A percentile compares a stretch with the other conserved stretches of the same genome.
phyloP scores from a whole-genome alignment of 2,113 vertebrate species.

The Hylia prasina region DNA sequence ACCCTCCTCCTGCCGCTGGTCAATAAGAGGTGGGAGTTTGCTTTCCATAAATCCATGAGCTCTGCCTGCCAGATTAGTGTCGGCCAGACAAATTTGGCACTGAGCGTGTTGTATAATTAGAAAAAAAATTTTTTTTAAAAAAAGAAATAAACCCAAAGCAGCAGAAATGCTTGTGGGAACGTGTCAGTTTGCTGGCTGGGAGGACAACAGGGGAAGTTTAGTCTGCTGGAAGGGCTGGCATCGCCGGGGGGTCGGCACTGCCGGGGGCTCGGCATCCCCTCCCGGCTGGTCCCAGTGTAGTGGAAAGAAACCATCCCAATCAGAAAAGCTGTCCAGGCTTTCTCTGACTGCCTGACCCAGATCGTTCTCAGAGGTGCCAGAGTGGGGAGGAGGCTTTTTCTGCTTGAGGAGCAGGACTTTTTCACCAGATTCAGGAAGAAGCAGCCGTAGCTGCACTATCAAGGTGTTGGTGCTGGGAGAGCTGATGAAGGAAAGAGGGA shows the following conservation, averaged over 20 bases:
- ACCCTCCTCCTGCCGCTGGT: not conserved
- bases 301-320: too few species aligned
- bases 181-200: conserved; percentile 9
- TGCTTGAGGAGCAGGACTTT: not conserved
- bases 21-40: not conserved
- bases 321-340: not conserved
- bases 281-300: not conserved
- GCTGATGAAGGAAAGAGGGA: not conserved
- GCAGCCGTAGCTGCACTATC: fast-evolving
- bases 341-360: not conserved
- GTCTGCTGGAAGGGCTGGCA: not conserved
- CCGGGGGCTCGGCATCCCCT: not conserved
- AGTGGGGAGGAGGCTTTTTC: not conserved
- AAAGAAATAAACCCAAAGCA: not conserved
- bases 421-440: not conserved
- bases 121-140: not conserved
- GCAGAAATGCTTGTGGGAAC: not conserved
- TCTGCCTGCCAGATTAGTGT: not conserved
- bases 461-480: fast-evolving
- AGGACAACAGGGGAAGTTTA: not conserved
- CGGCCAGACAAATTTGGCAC: not conserved
- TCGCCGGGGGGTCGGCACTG: not conserved
- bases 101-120: not conserved
- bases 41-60: not conserved
- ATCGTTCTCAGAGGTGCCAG: not conserved